phyloP scores from a whole-genome alignment of 2,888 invertebrate genomes.

The Eurytoma adleriae region DNA sequence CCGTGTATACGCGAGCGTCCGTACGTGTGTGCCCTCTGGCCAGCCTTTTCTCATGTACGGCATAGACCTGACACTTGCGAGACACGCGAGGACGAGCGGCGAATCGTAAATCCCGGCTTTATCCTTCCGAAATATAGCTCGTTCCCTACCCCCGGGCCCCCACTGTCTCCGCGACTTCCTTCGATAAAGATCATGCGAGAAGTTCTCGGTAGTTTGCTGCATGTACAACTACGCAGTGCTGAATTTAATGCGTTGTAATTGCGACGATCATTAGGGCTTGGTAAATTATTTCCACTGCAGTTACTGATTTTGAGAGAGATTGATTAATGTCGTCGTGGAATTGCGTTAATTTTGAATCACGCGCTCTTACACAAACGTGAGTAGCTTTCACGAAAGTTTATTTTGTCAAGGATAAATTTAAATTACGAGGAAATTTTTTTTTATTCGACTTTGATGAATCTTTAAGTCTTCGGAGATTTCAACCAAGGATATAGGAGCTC shows the following conservation, averaged over 20 bases:
- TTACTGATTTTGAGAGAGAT: no score
- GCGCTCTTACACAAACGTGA: no score
- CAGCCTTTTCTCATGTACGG: conserved; percentile 56
- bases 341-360: no score
- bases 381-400: no score
- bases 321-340: no score
- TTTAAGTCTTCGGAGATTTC: no score
- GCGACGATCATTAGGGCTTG: not conserved
- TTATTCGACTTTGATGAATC: no score
- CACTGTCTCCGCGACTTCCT: conserved; percentile 3
- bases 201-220: not conserved
- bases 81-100: conserved; percentile 58
- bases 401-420: no score
- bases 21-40: conserved; percentile 45
- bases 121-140: conserved; percentile 54
- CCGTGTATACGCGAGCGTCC: not conserved
- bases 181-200: conserved; percentile 45
- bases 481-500: not conserved
- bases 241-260: conserved; percentile 12
- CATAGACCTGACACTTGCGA: conserved; percentile 58
- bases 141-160: conserved; percentile 2
- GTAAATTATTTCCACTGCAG: not conserved
- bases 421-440: no score
- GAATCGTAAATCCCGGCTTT: conserved; percentile 57
- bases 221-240: not conserved